Conservation (phyloP, 2,113 vertebrate genomes). For the Engystomops pustulosus region DNA sequence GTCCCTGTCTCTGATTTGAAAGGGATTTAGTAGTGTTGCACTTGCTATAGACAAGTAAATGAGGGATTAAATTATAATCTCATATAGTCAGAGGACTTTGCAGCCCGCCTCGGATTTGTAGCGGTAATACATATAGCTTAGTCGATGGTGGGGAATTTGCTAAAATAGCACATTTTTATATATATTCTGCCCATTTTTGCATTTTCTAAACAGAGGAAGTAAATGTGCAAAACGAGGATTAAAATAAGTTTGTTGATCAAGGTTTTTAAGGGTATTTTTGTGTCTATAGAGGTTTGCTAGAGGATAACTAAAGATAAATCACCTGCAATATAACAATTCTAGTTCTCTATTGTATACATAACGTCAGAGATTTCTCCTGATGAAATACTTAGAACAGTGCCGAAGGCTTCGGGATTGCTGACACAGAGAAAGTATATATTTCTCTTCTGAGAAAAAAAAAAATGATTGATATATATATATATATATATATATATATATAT, state of each 20-base stretch:
- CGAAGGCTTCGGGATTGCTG: neutral
- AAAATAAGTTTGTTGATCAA: neutral
- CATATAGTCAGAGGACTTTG: neutral
- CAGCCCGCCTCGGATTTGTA: neutral
- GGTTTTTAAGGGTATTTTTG: too few relatives aligned
- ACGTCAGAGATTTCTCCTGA: neutral
- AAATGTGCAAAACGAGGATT: neutral
- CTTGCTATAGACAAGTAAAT: neutral
- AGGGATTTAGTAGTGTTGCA: conserved; percentile 10
- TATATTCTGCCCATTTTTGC: neutral
- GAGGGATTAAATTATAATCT: conserved; percentile 23
- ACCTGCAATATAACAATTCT: neutral
- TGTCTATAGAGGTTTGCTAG: too few relatives aligned
- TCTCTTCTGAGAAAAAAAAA: too few relatives aligned
- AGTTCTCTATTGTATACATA: neutral
- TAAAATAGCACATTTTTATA: neutral
- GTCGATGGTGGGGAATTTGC: neutral
- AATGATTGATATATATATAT: too few relatives aligned
- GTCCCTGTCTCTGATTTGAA: conserved; percentile 1
- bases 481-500: too few relatives aligned
- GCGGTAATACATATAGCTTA: neutral
- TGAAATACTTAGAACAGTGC: neutral
- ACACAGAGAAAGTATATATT: neutral
- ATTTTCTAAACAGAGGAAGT: neutral
- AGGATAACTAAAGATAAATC: too few relatives aligned